Percentiles rank a stretch among this genome's conserved stretches.
phyloP scores from a whole-genome alignment of 2,113 vertebrate species.

The Himantopus leucocephalus region DNA sequence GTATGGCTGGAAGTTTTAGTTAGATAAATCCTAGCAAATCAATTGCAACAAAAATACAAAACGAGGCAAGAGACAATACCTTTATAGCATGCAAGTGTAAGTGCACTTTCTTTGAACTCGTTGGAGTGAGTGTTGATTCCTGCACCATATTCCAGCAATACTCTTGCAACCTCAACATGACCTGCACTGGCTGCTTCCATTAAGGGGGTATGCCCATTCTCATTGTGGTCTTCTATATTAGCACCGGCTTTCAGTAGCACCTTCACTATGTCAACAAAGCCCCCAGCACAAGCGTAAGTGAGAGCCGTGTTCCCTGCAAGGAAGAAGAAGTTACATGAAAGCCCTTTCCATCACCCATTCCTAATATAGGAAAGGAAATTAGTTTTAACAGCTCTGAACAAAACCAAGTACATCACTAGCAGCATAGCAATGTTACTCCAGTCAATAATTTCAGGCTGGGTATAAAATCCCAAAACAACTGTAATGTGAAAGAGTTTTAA shows the following conservation, averaged over 20 bases:
- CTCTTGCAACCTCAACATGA: slow-evolving; percentile 94
- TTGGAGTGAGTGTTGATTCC: slow-evolving; percentile 99
- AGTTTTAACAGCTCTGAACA: not conserved
- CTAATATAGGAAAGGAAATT: not conserved
- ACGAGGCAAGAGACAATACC: slow-evolving; percentile 72
- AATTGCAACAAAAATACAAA: not conserved
- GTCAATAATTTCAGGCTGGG: not conserved
- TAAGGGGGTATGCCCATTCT: slow-evolving; percentile 96
- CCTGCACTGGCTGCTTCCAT: slow-evolving; percentile 99
- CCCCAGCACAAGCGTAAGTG: slow-evolving; percentile 96
- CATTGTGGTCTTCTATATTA: slow-evolving; percentile 99
- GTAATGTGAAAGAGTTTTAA: not conserved
- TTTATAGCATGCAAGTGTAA: slow-evolving; percentile 99
- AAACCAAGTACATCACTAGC: not conserved
- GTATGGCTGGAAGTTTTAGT: not conserved
- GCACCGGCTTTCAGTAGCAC: slow-evolving; percentile 97
- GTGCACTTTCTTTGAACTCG: slow-evolving; percentile 99
- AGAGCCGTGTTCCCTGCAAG: slow-evolving; percentile 93
- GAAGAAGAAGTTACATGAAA: not conserved
- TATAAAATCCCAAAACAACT: not conserved
- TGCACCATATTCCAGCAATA: slow-evolving; percentile 95
- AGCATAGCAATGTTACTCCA: not conserved
- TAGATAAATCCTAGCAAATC: not conserved
- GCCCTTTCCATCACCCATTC: not conserved
- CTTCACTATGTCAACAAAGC: slow-evolving; percentile 97